A percentile compares a stretch with the other conserved stretches of the same genome.
phyloP scores from a whole-genome alignment of 1,140 invertebrate genomes.

The Branchinecta lynchi region DNA sequence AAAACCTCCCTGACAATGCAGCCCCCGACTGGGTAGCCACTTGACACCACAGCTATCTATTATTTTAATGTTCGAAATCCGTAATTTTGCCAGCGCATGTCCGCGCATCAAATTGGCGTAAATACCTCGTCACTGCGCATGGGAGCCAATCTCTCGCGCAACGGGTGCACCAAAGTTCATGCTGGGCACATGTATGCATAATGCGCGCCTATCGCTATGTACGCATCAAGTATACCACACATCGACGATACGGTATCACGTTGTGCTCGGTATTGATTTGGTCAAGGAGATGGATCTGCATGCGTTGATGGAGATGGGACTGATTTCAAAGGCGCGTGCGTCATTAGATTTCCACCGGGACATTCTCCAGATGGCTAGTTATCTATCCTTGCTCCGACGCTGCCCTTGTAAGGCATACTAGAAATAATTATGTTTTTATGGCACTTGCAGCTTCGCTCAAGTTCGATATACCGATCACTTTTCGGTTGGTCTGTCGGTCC shows the following conservation, averaged over 20 bases:
- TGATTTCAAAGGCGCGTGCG: too few species aligned
- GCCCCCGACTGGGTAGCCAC: not conserved
- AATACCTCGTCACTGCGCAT: not conserved
- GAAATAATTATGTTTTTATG: too few species aligned
- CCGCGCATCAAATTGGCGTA: not conserved
- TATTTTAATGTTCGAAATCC: not conserved
- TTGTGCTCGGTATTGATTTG: too few species aligned
- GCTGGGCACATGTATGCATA: slow-evolving; percentile 3
- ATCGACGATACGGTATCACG: not conserved
- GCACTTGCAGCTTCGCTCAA: too few species aligned
- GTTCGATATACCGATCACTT: too few species aligned
- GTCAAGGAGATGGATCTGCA: too few species aligned
- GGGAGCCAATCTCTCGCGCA: not conserved
- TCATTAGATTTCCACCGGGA: too few species aligned
- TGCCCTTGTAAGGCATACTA: too few species aligned
- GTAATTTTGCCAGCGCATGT: not conserved
- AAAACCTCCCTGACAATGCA: not conserved
- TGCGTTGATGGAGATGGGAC: too few species aligned
- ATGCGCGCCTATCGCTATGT: not conserved
- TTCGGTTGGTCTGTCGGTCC: too few species aligned
- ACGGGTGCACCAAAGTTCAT: not conserved
- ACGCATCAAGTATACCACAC: not conserved
- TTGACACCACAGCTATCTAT: not conserved
- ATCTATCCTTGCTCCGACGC: too few species aligned
- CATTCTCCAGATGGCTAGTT: too few species aligned